Evolutionary conservation across 2,797 vertebrate species (phyloP).

Genomic region (Luscinia luscinia): DNA sequence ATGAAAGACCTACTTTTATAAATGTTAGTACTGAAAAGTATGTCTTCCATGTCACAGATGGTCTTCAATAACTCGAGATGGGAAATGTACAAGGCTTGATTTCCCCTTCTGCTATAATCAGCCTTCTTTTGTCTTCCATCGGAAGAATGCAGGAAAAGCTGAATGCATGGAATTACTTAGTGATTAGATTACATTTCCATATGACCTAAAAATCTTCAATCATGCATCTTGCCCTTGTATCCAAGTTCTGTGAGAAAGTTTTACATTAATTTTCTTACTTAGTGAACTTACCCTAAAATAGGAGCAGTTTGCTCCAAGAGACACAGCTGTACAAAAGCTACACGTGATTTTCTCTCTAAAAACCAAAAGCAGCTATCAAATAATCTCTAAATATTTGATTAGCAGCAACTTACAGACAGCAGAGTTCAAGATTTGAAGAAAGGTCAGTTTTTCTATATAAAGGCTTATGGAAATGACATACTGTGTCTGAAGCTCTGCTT

Average conservation of each 20-base stretch:
- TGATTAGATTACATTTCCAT: constrained; percentile 26
- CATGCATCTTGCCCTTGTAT: background rate
- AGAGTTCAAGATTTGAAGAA: constrained; percentile 5
- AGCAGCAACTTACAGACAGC: constrained; percentile 18
- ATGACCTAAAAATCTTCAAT: background rate
- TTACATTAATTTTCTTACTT: background rate
- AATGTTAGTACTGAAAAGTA: background rate
- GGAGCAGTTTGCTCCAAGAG: background rate
- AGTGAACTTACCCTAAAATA: background rate
- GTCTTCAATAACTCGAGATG: background rate
- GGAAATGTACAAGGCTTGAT: constrained; percentile 10
- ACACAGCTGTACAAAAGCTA: background rate
- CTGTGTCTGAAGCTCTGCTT: constrained; percentile 26
- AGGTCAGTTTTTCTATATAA: constrained; percentile 36
- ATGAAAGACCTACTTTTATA: background rate
- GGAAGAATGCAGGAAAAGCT: constrained; percentile 31
- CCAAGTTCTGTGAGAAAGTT: background rate
- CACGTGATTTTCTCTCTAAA: background rate
- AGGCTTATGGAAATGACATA: constrained; percentile 27
- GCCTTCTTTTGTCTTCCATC: constrained; percentile 16
- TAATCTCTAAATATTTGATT: constrained; percentile 71
- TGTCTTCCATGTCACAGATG: background rate
- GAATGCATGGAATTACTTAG: constrained; percentile 41
- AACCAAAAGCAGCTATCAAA: constrained; percentile 34
- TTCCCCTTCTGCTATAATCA: background rate